Percentiles rank a stretch among this genome's conserved stretches.
phyloP scores from a whole-genome alignment of 2,113 vertebrate species.

The Gymnarchus niloticus region DNA sequence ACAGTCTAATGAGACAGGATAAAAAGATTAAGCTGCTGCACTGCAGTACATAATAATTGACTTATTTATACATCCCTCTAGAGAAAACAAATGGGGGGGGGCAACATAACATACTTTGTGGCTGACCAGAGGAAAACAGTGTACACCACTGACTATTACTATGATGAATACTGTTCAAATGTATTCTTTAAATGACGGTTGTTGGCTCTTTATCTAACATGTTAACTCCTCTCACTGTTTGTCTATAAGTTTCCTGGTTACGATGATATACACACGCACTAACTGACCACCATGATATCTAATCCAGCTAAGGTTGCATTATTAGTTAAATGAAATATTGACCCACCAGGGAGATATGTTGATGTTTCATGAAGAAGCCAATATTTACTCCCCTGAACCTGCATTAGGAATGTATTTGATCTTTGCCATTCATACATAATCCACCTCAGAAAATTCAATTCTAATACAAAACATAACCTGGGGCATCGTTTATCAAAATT shows the following conservation, averaged over 20 bases:
- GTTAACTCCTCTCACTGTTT: not conserved
- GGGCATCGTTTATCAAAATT: slow-evolving; percentile 64
- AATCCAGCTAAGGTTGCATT: slow-evolving; percentile 12
- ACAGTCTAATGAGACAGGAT: not conserved
- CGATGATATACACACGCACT: not conserved
- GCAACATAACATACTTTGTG: not conserved
- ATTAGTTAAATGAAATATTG: not conserved
- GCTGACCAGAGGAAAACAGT: not conserved
- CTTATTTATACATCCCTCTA: slow-evolving; percentile 23
- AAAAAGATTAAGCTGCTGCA: slow-evolving; percentile 2
- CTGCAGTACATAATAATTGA: not conserved
- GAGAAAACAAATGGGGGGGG: slow-evolving; percentile 32
- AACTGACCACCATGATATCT: not conserved
- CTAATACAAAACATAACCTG: slow-evolving; percentile 56
- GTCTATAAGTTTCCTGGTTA: not conserved
- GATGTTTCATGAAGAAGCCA: not conserved
- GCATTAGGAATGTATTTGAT: slow-evolving; percentile 39
- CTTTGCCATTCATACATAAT: slow-evolving; percentile 29
- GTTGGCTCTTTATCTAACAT: not conserved
- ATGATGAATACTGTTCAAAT: not conserved
- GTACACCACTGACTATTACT: not conserved
- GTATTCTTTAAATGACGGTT: not conserved
- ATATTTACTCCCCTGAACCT: not conserved
- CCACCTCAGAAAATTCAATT: slow-evolving; percentile 51
- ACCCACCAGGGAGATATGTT: not conserved